Base-by-base conservation (phyloP, 1,140 invertebrate species). In the Drosophila pruinosa region DNA sequence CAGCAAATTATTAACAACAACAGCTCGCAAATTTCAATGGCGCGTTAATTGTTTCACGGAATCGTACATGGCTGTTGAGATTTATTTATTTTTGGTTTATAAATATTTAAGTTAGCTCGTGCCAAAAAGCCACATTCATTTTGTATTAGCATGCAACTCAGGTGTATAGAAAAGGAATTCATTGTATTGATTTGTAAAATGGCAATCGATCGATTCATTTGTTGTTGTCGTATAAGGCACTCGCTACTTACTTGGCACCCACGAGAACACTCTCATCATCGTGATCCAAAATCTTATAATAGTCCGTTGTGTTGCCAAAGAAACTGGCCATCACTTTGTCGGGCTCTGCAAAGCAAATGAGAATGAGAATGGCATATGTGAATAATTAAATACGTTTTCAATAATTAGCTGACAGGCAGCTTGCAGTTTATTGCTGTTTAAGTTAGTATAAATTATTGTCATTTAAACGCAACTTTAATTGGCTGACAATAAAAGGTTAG, bases 281-380 rank as follows among this genome's bases (percentile, higher is more conserved):
- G 89, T 92, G 91, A 89, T 92, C 89, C 85, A 93, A 91, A 82
- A 93, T 91, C 81, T 92, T 92, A 82, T 93, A 93, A 76, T 92
- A 92, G 73, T 93, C 92, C 52, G 92, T 90, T 17, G 69, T 78
- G 56, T 91, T 91, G 71, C 90, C 90, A 70, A 82, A 88, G 56
- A 91, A 88, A 74, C 85, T 78, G 48, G 79, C 68, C 59, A 83
- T 73, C 65, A 91, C 74, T 70, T 88, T 86, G 75, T 91, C 90
- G 77, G 78, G 62, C 48, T 90, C 90, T 91, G 75, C 57, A 81
- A 76, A 26, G 19, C 47, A 4, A 74, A 54, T 28, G 34, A 61
- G 43, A 39, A 53, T 17, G 61, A 24, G 43, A 56, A 62, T 69
- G 17, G 17, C 36, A 39, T 52, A 52, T 22, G 1, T 15, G 10